A percentile compares a stretch with the other conserved stretches of the same genome.
Conservation (phyloP, 2,888 invertebrate genomes). For the Drosophila colorata region DNA sequence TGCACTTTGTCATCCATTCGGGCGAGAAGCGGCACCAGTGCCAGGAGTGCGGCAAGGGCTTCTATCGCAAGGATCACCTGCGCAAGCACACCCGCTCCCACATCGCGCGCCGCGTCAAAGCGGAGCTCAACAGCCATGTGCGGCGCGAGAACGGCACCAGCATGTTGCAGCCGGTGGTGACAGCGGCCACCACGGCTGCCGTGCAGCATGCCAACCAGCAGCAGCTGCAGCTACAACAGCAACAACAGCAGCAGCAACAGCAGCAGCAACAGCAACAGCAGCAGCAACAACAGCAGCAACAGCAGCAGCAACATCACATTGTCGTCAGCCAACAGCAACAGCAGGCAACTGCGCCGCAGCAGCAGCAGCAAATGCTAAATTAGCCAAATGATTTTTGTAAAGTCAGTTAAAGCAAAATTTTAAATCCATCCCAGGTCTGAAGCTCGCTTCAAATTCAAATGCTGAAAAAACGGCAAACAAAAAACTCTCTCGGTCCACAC, state of each 20-base stretch:
- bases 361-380: constrained; percentile 83
- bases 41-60: constrained; percentile 94
- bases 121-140: constrained; percentile 86
- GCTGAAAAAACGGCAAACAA: too few species aligned
- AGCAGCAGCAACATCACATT: constrained; percentile 74
- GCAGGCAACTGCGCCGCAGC: constrained; percentile 69
- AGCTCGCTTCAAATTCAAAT: neutral
- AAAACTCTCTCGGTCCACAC: constrained; percentile 60
- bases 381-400: constrained; percentile 85
- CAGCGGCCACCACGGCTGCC: constrained; percentile 79
- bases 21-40: constrained; percentile 94
- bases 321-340: constrained; percentile 77
- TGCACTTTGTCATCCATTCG: constrained; percentile 95
- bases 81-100: constrained; percentile 94
- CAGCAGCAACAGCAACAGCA: constrained; percentile 78
- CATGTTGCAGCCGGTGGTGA: constrained; percentile 83
- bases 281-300: constrained; percentile 67
- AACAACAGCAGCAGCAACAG: constrained; percentile 69
- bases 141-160: constrained; percentile 84
- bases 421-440: constrained; percentile 27
- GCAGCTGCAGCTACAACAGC: constrained; percentile 86
- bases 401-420: constrained; percentile 82
- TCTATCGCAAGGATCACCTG: constrained; percentile 94
- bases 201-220: constrained; percentile 85
- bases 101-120: constrained; percentile 93